Percentiles rank a stretch among this genome's conserved stretches.
These are phyloP conservation scores for Hippocampus kuda DNA, from an alignment of 2,797 vertebrate genomes.

Conservation along the genomic window DNA sequence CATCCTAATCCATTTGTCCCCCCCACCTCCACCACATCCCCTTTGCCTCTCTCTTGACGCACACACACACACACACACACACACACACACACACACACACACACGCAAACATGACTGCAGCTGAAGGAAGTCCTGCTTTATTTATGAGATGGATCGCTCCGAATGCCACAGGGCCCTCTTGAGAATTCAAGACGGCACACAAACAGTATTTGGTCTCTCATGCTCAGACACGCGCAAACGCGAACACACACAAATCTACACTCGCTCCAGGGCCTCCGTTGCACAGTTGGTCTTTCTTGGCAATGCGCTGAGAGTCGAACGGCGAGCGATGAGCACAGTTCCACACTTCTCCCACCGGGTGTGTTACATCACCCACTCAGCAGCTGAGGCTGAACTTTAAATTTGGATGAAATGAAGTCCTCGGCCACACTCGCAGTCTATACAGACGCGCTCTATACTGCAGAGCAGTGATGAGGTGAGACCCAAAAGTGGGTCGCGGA, in stretches of 20 bases:
- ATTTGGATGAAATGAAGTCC: neutral
- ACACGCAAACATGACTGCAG: slow-evolving; percentile 17
- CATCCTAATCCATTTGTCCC: slow-evolving; percentile 40
- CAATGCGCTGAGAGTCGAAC: slow-evolving; percentile 2
- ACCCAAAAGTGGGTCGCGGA: too few relatives aligned
- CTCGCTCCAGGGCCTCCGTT: slow-evolving; percentile 30
- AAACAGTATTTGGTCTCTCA: slow-evolving; percentile 40
- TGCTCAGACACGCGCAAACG: slow-evolving; percentile 9
- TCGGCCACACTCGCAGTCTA: neutral
- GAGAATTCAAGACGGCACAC: slow-evolving; percentile 41
- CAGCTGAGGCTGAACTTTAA: slow-evolving; percentile 1
- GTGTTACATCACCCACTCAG: slow-evolving; percentile 5
- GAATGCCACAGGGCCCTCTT: slow-evolving; percentile 43
- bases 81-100: slow-evolving; percentile 5
- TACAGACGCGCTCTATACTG: neutral
- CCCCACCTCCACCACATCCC: slow-evolving; percentile 3
- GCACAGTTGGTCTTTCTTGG: slow-evolving; percentile 18
- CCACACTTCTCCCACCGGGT: slow-evolving; percentile 3
- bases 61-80: slow-evolving; percentile 7
- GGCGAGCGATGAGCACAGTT: slow-evolving; percentile 4
- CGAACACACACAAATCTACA: slow-evolving; percentile 5
- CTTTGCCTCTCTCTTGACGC: neutral
- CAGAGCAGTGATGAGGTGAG: too few relatives aligned
- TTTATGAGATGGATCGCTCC: slow-evolving; percentile 54
- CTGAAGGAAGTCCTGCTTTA: slow-evolving; percentile 53